Percentiles rank a stretch among this genome's conserved stretches.
Conservation (phyloP, 2,113 vertebrate species). For the Myiozetetes cayanensis region DNA sequence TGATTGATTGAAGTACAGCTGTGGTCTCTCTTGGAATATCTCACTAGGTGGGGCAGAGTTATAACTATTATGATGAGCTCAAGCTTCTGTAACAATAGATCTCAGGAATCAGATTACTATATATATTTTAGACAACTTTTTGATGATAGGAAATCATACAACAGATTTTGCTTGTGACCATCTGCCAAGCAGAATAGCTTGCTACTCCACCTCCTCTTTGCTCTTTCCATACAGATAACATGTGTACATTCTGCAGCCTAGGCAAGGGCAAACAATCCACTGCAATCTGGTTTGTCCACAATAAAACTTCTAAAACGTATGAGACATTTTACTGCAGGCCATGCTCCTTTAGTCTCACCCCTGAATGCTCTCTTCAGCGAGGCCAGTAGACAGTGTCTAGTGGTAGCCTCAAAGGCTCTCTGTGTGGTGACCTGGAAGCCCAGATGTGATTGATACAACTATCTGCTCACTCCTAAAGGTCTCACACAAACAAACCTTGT, state of each 20-base stretch:
- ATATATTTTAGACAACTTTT: background rate
- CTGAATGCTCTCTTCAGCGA: background rate
- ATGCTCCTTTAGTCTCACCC: background rate
- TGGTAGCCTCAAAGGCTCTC: background rate
- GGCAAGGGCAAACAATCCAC: background rate
- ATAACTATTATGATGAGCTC: background rate
- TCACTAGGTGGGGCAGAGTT: background rate
- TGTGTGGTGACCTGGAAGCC: rapidly evolving
- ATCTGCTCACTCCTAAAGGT: background rate
- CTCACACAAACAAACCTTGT: background rate
- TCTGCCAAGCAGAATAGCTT: background rate
- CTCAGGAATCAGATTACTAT: background rate
- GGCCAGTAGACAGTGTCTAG: rapidly evolving
- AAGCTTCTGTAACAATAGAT: background rate
- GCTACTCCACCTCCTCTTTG: rapidly evolving
- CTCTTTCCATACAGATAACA: rapidly evolving
- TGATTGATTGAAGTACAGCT: background rate
- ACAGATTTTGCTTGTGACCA: background rate
- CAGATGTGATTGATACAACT: background rate
- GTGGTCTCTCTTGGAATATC: background rate
- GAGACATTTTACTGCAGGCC: background rate
- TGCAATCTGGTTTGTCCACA: background rate
- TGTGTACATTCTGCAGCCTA: rapidly evolving
- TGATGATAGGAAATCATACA: background rate
- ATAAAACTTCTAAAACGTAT: background rate